phyloP scores from a whole-genome alignment of 1,140 invertebrate species.

The Drepana arcuata region DNA sequence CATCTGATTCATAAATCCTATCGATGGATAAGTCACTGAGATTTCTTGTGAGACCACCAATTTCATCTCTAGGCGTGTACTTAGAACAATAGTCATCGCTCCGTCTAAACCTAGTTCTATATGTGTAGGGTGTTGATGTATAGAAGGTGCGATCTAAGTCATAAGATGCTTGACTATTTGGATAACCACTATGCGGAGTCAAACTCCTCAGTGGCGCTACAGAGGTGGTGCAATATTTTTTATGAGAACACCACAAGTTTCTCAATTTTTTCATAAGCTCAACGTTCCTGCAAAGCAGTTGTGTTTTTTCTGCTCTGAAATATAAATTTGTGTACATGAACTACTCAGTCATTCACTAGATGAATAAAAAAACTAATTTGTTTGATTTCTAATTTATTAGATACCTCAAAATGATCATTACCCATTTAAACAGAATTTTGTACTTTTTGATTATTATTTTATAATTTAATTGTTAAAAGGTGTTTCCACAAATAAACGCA shows the following conservation, averaged over 20 bases:
- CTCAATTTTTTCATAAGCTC: constrained; percentile 74
- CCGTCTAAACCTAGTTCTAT: constrained; percentile 47
- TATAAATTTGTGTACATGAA: no score
- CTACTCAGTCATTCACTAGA: no score
- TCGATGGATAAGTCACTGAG: constrained; percentile 55
- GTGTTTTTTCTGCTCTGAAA: constrained; percentile 72
- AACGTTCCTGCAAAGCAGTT: constrained; percentile 72
- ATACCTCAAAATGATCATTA: constrained; percentile 33
- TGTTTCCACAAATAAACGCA: not conserved
- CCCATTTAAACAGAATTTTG: constrained; percentile 22
- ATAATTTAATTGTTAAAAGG: not conserved
- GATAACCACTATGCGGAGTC: constrained; percentile 55
- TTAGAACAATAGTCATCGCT: constrained; percentile 17
- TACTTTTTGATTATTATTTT: constrained; percentile 5
- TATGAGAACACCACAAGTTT: constrained; percentile 74
- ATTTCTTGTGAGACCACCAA: constrained; percentile 33
- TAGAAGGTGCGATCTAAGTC: constrained; percentile 55
- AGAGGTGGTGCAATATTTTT: constrained; percentile 66
- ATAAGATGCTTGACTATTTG: constrained; percentile 49
- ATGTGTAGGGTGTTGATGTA: constrained; percentile 44
- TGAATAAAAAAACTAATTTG: not conserved
- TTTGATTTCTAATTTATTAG: constrained; percentile 24
- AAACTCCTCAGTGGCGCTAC: constrained; percentile 48
- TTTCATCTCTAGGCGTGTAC: constrained; percentile 22
- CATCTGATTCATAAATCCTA: constrained; percentile 49